Evolutionary conservation across 2,797 vertebrate genomes (phyloP).

Genomic region (Sternotherus odoratus): DNA sequence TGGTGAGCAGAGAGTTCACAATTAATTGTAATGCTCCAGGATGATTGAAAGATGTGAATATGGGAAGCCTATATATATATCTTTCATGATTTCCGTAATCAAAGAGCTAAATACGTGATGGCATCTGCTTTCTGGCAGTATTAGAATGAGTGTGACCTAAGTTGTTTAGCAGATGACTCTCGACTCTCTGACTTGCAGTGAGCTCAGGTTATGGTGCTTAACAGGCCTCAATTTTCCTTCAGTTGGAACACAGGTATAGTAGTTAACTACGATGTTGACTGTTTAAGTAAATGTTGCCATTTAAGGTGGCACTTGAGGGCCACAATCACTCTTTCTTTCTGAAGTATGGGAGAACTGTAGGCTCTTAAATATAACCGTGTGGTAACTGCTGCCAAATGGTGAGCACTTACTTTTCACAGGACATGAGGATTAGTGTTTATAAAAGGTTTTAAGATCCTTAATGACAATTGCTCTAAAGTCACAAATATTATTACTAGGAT

Average conservation of each 20-base stretch:
- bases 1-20: not conserved
- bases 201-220: not conserved
- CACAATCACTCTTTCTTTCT: not conserved
- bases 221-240: not conserved
- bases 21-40: not conserved
- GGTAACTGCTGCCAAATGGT: not conserved
- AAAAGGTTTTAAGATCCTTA: not conserved
- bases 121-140: not conserved
- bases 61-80: not conserved
- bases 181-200: not conserved
- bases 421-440: not conserved
- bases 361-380: accelerated
- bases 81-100: not conserved
- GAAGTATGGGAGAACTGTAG: accelerated
- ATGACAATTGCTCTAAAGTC: not conserved
- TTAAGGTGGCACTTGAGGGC: not conserved
- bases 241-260: not conserved
- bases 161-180: not conserved
- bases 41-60: not conserved
- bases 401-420: not conserved
- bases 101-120: not conserved
- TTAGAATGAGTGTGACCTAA: not conserved
- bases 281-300: not conserved
- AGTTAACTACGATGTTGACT: not conserved
- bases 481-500: not conserved